Base-by-base conservation (phyloP, 2,113 vertebrate species). In the Shinisaurus crocodilurus region DNA sequence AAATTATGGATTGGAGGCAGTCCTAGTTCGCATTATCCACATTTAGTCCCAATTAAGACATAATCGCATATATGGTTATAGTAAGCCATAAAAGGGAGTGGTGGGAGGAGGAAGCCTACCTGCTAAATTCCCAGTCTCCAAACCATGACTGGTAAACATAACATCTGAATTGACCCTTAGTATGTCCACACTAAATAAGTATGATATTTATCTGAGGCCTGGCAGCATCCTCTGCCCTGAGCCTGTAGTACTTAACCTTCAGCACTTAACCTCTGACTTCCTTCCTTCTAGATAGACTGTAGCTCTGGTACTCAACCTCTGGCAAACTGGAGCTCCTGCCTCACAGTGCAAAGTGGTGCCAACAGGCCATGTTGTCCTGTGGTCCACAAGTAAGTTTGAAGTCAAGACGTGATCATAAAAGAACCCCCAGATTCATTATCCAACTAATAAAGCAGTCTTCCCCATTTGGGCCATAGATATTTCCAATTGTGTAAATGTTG, bases 341-440 rank as follows among this genome's bases (percentile, higher is more conserved):
- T 60, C 86, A 84, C 86, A 70, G 60, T 84, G 74, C 81, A 84
- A 69, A 91, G 81, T 91, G 81, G 90, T 77, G 48, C 90, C 90
- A 91, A 91, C 90, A 88, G 90, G 81, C 81, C 86, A 88, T 91
- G 48, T 88, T 88, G 86, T 45, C 80, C 81, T 84, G 72, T 83
- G 86, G 81, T 63, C 90, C 90, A 91, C 81, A 91, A 91, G 86
- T 88, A 84, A 88, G 82, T 91, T 83, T 83, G 82, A 90, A 84
- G 37, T 88, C 37, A 76, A 91, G 86, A 91, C 45, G 43, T 57
- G 50, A 69, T 40, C 48, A 65, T 15, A 1, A 79, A 89, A 57
- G 50, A 57, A 90, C 9, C 72, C 60, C 60, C 45, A 37, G 23
- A 12, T 57, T 40, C 34, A 18, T 20, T 23, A 20, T 48, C 67